Base-by-base conservation (phyloP, 2,797 vertebrate species). In the Intellagama lesueurii region DNA sequence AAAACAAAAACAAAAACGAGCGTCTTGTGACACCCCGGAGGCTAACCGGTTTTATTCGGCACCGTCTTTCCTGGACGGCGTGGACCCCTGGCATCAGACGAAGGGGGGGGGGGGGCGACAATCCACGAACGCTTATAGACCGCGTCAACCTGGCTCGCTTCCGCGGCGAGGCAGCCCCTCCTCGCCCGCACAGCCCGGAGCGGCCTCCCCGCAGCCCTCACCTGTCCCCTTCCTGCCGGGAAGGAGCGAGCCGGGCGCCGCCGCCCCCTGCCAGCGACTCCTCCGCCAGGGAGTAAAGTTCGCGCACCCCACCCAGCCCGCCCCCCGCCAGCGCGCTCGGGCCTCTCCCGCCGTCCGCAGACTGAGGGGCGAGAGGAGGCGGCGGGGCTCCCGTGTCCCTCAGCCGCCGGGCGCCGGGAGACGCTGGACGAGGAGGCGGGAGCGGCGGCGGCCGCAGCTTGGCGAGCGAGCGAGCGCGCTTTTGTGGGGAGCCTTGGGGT, bases 261-360 rank as follows among this genome's bases (percentile, higher is more conserved):
- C 14, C 52, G 9, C 9, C 12, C 52, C 73, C 52, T 30, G 22
- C 52, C 68, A 76, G 87, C 87, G 44, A 56, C 88, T 89, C 88
- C 90, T 91, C 90, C 72, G 66, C 32, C 90, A 90, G 90, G 91
- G 64, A 89, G 83, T 87, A 92, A 94, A 92, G 91, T 91, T 91
- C 91, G 81, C 64, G 80, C 16, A 84, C 90, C 89, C 89, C 90
- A 91, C 93, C 91, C 91, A 80, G 93, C 83, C 88, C 87, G 81
- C 85, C 70, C 73, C 68, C 70, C 70, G 86, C 69, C 5, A 32
- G 86, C 9, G 75, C 70, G 76, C 70, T 73, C 78, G 66, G 26
- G 49, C 68, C 86, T 80, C 88, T 73, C 81, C 86, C 81, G 80
- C 2, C 24, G 81, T n/a, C 44, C 52, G 69, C 26, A 68, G 40